These are phyloP conservation scores for Nematostella vectensis DNA, from an alignment of 92 coral and sea anemone genomes.

Conservation along the genomic window DNA sequence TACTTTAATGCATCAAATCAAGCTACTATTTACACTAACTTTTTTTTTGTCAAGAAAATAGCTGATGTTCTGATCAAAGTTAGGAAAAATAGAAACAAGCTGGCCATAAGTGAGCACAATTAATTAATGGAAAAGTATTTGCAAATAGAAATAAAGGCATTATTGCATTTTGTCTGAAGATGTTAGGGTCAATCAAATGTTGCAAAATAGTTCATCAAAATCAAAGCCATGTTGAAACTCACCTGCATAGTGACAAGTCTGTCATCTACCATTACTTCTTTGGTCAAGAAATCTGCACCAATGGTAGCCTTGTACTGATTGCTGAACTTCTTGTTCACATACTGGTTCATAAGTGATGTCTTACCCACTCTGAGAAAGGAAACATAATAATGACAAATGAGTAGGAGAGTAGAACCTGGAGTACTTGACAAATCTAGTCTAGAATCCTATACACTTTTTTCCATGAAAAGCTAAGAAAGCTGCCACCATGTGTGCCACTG, in stretches of 20 bases:
- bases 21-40: too few species aligned
- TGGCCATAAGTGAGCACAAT: too few species aligned
- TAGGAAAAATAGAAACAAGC: too few species aligned
- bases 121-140: too few species aligned
- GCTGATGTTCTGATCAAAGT: too few species aligned
- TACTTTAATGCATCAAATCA: too few species aligned
- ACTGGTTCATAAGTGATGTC: conserved; percentile 96
- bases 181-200: too few species aligned
- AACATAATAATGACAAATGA: background rate
- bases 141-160: too few species aligned
- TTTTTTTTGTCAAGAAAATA: too few species aligned
- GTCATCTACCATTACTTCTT: conserved; percentile 99
- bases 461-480: background rate
- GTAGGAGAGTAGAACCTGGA: background rate
- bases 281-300: conserved; percentile 97
- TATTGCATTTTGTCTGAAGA: too few species aligned
- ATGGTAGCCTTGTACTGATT: conserved; percentile 99
- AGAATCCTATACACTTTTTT: background rate
- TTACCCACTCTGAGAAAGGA: conserved; percentile 76
- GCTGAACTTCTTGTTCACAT: conserved; percentile 99
- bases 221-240: background rate
- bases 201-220: background rate
- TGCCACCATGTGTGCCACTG: too few species aligned
- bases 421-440: too few species aligned
- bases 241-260: conserved; percentile 99